phyloP scores from a whole-genome alignment of 2,888 invertebrate genomes.

The Eupeodes luniger region DNA sequence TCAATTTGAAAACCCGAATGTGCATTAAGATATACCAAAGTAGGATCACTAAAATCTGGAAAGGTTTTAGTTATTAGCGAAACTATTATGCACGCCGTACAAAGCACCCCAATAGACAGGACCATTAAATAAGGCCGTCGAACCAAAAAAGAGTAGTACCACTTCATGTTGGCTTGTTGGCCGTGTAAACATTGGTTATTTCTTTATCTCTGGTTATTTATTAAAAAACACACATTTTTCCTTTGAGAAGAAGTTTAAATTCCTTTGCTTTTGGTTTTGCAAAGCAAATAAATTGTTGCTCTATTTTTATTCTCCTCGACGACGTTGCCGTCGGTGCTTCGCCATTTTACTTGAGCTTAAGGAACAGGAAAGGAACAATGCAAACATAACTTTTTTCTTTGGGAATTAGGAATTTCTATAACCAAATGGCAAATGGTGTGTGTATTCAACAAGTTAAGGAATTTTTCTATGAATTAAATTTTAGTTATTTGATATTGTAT shows the following conservation, averaged over 20 bases:
- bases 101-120: constrained; percentile 87
- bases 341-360: constrained; percentile 64
- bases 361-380: constrained; percentile 35
- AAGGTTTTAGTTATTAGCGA: constrained; percentile 87
- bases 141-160: constrained; percentile 88
- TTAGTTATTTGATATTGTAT: neutral
- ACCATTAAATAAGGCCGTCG: constrained; percentile 89
- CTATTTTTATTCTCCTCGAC: constrained; percentile 29
- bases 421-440: constrained; percentile 22
- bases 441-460: constrained; percentile 69
- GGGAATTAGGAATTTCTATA: constrained; percentile 40
- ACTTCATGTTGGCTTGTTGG: constrained; percentile 81
- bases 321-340: constrained; percentile 50
- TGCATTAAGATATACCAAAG: constrained; percentile 86
- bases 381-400: constrained; percentile 40
- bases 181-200: constrained; percentile 48
- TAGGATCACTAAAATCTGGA: constrained; percentile 94
- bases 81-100: constrained; percentile 88
- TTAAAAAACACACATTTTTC: constrained; percentile 2
- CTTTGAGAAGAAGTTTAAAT: neutral
- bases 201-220: constrained; percentile 29
- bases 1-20: neutral
- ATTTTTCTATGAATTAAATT: neutral
- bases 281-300: constrained; percentile 65
- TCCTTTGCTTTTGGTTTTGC: neutral